Evolutionary conservation across 2,113 vertebrate genomes (phyloP).

Genomic region (Heterochromis multidens): DNA sequence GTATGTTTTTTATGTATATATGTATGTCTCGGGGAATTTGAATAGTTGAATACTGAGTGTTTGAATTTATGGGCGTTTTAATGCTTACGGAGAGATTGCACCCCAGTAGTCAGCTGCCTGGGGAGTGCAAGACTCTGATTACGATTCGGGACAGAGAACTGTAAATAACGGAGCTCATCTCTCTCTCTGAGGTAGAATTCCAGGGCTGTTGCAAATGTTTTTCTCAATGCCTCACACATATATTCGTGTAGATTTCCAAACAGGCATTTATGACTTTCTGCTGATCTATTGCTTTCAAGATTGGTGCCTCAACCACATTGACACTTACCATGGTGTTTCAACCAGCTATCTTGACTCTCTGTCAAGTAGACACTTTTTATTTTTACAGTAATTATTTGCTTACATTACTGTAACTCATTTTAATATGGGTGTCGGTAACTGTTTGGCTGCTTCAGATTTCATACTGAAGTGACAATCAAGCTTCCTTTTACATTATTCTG

Average conservation of each 20-base stretch:
- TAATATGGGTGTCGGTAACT: neutral
- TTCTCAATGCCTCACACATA: slow-evolving; percentile 38
- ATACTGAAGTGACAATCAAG: neutral
- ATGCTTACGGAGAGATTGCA: slow-evolving; percentile 70
- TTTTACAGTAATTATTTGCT: neutral
- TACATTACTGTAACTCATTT: neutral
- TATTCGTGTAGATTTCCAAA: slow-evolving; percentile 49
- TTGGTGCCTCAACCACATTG: slow-evolving; percentile 35
- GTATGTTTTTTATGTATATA: neutral
- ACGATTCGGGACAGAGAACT: slow-evolving; percentile 65
- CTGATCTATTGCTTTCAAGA: slow-evolving; percentile 48
- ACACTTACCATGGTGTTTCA: slow-evolving; percentile 15
- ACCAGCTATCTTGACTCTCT: neutral
- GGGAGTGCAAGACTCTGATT: slow-evolving; percentile 69
- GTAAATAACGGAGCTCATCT: slow-evolving; percentile 71
- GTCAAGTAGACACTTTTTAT: neutral
- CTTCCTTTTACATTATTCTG: slow-evolving; percentile 38
- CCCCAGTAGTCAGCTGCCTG: slow-evolving; percentile 61
- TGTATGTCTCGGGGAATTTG: slow-evolving; percentile 51
- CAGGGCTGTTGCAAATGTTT: slow-evolving; percentile 47
- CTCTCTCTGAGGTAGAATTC: slow-evolving; percentile 47
- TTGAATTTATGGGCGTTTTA: slow-evolving; percentile 73
- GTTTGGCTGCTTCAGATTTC: neutral
- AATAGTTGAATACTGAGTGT: slow-evolving; percentile 55
- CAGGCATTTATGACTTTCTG: slow-evolving; percentile 40